phyloP scores from a whole-genome alignment of 1,140 invertebrate species.

The Scaptomyza pallida region DNA sequence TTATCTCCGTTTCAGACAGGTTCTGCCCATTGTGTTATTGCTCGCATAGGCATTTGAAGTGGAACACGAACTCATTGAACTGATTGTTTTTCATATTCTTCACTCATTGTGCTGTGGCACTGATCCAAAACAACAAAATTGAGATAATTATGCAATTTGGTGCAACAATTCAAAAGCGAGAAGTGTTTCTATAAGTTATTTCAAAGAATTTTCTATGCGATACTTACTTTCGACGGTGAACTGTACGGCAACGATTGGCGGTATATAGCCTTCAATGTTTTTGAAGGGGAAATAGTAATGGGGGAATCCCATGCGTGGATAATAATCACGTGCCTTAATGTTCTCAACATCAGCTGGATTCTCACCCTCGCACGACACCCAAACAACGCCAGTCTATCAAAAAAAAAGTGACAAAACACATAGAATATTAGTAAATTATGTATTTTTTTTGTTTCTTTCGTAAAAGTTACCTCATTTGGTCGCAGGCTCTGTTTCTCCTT shows the following conservation, averaged over 20 bases:
- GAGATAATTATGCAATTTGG: too few relatives aligned
- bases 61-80: neutral
- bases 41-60: neutral
- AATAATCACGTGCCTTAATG: conserved; percentile 92
- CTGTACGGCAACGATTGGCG: conserved; percentile 94
- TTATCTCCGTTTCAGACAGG: conserved; percentile 11
- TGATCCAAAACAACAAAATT: neutral
- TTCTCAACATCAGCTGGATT: conserved; percentile 95
- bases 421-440: neutral
- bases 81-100: too few relatives aligned
- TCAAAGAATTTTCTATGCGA: neutral
- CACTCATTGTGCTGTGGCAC: neutral
- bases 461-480: conserved; percentile 74
- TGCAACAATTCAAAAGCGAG: too few relatives aligned
- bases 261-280: conserved; percentile 92
- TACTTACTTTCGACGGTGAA: conserved; percentile 93
- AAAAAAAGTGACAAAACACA: neutral
- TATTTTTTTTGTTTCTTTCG: neutral
- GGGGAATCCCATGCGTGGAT: conserved; percentile 91
- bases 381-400: conserved; percentile 89
- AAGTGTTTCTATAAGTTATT: too few relatives aligned
- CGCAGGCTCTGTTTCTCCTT: conserved; percentile 78
- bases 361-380: conserved; percentile 95
- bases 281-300: conserved; percentile 92
- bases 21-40: neutral